phyloP scores from a whole-genome alignment of 2,888 invertebrate genomes.

The Aricia artaxerxes region DNA sequence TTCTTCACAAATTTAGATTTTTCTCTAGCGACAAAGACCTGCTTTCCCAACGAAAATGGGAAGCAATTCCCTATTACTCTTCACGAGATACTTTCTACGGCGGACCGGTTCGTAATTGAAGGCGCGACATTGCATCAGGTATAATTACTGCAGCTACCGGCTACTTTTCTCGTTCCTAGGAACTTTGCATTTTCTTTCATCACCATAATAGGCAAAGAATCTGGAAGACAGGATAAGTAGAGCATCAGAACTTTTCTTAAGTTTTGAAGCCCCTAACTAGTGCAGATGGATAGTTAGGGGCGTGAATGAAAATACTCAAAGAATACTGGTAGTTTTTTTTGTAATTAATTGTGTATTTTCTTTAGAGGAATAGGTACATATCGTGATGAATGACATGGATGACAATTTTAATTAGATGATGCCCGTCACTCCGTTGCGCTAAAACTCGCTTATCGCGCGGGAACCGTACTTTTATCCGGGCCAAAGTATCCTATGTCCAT shows the following conservation, averaged over 20 bases:
- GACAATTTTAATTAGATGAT: too few relatives aligned
- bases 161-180: slow-evolving; percentile 21
- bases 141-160: slow-evolving; percentile 39
- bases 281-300: background rate
- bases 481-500: too few relatives aligned
- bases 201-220: background rate
- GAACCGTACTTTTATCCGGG: too few relatives aligned
- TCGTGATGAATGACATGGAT: too few relatives aligned
- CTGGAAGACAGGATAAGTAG: background rate
- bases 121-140: slow-evolving; percentile 58
- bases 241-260: background rate
- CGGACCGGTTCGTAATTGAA: slow-evolving; percentile 50
- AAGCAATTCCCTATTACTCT: background rate
- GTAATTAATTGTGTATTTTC: background rate
- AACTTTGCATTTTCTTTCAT: slow-evolving; percentile 29
- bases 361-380: too few relatives aligned
- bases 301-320: background rate
- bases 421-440: too few relatives aligned
- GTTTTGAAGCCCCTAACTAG: background rate
- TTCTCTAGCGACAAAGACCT: background rate
- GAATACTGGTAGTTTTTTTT: background rate
- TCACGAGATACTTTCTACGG: slow-evolving; percentile 10
- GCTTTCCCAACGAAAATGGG: slow-evolving; percentile 16
- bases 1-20: background rate
- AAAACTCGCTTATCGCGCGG: too few relatives aligned